These are phyloP conservation scores for Drosophila grimshawi DNA, from an alignment of 1,140 invertebrate species.

Conservation along the genomic window DNA sequence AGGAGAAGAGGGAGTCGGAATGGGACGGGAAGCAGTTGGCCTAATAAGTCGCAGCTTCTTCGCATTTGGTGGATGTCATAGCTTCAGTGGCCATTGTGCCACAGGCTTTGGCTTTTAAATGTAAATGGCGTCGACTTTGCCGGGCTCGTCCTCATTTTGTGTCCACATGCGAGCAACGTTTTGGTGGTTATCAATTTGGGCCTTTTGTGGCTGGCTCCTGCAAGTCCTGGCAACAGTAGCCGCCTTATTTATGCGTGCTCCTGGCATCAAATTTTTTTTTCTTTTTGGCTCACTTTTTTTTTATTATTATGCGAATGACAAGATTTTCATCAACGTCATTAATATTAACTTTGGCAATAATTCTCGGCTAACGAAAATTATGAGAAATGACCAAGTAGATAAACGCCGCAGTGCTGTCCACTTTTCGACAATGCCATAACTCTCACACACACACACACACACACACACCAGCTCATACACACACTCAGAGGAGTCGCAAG, in stretches of 20 bases:
- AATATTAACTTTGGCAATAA: conserved; percentile 84
- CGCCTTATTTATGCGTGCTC: conserved; percentile 71
- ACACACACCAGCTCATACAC: no score
- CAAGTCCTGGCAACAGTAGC: conserved; percentile 38
- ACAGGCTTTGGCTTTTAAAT: conserved; percentile 71
- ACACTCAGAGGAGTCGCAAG: not conserved
- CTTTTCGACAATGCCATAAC: conserved; percentile 74
- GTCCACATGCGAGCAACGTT: conserved; percentile 60
- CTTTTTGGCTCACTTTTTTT: conserved; percentile 31
- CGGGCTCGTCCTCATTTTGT: conserved; percentile 27
- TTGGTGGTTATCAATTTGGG: conserved; percentile 78
- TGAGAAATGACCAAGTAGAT: conserved; percentile 80
- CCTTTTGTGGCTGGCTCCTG: conserved; percentile 56
- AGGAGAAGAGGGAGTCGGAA: not conserved
- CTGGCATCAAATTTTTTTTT: conserved; percentile 54
- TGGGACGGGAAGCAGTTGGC: not conserved
- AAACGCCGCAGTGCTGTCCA: conserved; percentile 55
- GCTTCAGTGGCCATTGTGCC: conserved; percentile 41
- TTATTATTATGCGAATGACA: conserved; percentile 73
- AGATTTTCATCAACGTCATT: conserved; percentile 84
- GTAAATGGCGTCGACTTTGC: conserved; percentile 73
- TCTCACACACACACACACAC: conserved; percentile 28
- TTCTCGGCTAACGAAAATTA: conserved; percentile 79
- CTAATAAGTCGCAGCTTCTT: conserved; percentile 67
- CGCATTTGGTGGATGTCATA: conserved; percentile 23